A percentile compares a stretch with the other conserved stretches of the same genome.
phyloP scores from a whole-genome alignment of 92 coral and sea anemone genomes.

The Palythoa caribaeorum region DNA sequence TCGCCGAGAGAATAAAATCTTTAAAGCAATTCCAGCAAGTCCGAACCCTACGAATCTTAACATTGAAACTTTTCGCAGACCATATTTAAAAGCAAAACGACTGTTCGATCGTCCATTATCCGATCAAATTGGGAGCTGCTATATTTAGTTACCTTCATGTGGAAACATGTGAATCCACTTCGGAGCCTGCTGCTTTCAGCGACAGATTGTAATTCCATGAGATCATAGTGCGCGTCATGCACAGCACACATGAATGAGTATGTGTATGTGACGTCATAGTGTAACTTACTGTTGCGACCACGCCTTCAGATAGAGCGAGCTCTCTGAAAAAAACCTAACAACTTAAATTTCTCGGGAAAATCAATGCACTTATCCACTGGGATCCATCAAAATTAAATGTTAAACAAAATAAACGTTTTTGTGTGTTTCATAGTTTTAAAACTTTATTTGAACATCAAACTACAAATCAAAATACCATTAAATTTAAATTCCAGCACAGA shows the following conservation, averaged over 20 bases:
- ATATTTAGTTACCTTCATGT: background rate
- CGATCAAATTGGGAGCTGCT: background rate
- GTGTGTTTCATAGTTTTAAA: background rate
- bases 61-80: background rate
- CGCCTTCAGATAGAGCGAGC: background rate
- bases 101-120: background rate
- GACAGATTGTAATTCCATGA: conserved; percentile 38
- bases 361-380: too few relatives aligned
- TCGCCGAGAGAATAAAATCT: background rate
- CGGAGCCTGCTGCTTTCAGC: conserved; percentile 19
- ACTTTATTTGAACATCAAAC: background rate
- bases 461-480: too few relatives aligned
- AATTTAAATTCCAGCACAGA: too few relatives aligned
- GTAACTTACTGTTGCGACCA: background rate
- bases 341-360: too few relatives aligned
- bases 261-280: background rate
- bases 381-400: too few relatives aligned
- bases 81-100: background rate
- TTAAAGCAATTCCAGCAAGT: background rate
- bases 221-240: conserved; percentile 38
- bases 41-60: background rate
- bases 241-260: conserved; percentile 32
- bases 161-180: background rate
- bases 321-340: too few relatives aligned
- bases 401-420: background rate